Base-by-base conservation (phyloP, 2,113 vertebrate genomes). In the Orientallactaga bullata region DNA sequence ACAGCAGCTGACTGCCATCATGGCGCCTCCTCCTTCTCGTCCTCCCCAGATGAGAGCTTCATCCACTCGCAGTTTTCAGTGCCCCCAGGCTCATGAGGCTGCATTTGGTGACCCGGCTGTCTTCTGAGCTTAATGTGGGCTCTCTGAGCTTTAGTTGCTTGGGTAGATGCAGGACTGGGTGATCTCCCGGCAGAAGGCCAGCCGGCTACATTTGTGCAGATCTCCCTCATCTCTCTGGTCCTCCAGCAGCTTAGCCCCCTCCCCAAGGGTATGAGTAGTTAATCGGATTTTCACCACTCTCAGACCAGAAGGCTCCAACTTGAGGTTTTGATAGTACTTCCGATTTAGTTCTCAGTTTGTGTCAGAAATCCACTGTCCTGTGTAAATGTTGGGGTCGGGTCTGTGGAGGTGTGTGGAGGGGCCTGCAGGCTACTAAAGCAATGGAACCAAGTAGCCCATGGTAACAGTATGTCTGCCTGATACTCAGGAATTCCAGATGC, bases 51-150 rank as follows among this genome's bases (percentile, higher is more conserved):
- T 12, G 68, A 35, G 21, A 13, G 84, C 39, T 78, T 24, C 4
- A 1, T 37, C 68, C 37, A 2, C 0, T 0, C 0, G 42, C 30
- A 63, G 5, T 26, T 66, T 35, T 11, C 0, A 5, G 65, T 37
- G 7, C 5, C 4, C 30, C 7, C 16, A 0, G 20, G 66, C 63
- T 68, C 20, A 1, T 1, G 12, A 16, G 28, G 61, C 66, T 77
- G 9, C 7, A 0, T 17, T 58, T 60, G 2, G 23, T n/a, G 61
- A 16, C 28, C 35, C 0, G 42, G 16, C 69, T 21, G 21, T 66
- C 73, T 85, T 77, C 51, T 32, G 51, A 69, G 71, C 28, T 47
- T 58, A 66, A 35, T 23, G 2, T 1, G 4, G 82, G 23, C 24
- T 60, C 85, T 72, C 47, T 61, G 66, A 32, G 35, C 72, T 11